These are phyloP conservation scores for Drosophila asahinai DNA, from an alignment of 1,140 invertebrate genomes.

Conservation along the genomic window DNA sequence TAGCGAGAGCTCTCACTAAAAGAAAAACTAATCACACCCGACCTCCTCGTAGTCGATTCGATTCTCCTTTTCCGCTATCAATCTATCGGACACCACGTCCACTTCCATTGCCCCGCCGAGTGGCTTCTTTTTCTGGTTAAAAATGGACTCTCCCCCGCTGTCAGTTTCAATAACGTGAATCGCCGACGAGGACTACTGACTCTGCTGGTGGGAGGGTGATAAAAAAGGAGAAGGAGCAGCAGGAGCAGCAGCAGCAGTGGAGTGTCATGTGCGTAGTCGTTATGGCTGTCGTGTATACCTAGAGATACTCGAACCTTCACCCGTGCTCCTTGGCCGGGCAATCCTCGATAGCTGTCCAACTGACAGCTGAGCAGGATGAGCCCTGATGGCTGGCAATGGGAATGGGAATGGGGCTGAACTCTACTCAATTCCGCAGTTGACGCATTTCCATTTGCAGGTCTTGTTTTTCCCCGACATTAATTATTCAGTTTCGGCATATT, in stretches of 20 bases:
- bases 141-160: constrained; percentile 51
- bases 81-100: constrained; percentile 28
- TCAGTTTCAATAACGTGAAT: constrained; percentile 67
- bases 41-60: constrained; percentile 9
- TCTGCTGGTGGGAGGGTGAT: not conserved
- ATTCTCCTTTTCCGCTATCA: constrained; percentile 14
- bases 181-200: constrained; percentile 16
- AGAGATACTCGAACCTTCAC: constrained; percentile 7
- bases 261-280: constrained; percentile 39
- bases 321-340: constrained; percentile 28
- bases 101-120: not conserved
- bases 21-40: constrained; percentile 38
- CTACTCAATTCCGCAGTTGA: constrained; percentile 60
- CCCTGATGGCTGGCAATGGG: not conserved
- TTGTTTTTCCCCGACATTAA: constrained; percentile 49
- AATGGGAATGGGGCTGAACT: not conserved
- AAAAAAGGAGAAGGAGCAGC: constrained; percentile 4
- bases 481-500: constrained; percentile 64
- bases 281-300: constrained; percentile 20
- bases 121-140: constrained; percentile 19
- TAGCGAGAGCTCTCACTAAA: not conserved
- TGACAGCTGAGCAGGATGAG: constrained; percentile 20
- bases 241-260: constrained; percentile 14
- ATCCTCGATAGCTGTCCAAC: constrained; percentile 27
- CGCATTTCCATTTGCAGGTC: constrained; percentile 59